Conservation (phyloP, 2,888 invertebrate genomes). For the Stenoptilia bipunctidactyla region DNA sequence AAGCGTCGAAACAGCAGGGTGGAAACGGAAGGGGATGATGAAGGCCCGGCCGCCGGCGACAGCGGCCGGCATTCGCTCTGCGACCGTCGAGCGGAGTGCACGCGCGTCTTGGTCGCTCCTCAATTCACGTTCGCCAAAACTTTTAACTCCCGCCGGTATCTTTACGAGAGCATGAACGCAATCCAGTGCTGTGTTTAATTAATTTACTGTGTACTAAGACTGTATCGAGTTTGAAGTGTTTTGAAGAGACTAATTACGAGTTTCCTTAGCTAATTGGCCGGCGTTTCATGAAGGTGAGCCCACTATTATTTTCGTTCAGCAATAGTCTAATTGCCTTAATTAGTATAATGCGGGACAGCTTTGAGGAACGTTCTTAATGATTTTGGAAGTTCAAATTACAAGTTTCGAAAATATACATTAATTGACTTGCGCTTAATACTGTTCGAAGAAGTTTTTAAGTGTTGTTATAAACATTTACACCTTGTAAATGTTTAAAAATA, state of each 20-base stretch:
- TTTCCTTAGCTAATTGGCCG: conserved; percentile 62
- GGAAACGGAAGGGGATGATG: conserved; percentile 45
- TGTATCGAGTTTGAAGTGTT: conserved; percentile 40
- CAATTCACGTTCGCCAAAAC: conserved; percentile 54
- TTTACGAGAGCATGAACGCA: conserved; percentile 30
- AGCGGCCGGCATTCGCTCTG: conserved; percentile 47
- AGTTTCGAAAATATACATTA: too few species aligned
- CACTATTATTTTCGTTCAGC: conserved; percentile 70
- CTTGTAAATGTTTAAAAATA: too few species aligned
- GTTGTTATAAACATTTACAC: too few species aligned
- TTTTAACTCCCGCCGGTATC: conserved; percentile 31
- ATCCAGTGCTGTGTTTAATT: conserved; percentile 14
- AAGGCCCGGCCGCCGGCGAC: conserved; percentile 38
- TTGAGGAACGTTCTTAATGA: conserved; percentile 63
- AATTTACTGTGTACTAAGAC: conserved; percentile 36
- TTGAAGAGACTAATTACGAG: conserved; percentile 61
- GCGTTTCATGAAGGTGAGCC: conserved; percentile 70
- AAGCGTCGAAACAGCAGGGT: conserved; percentile 46
- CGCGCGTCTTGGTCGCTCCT: conserved; percentile 25
- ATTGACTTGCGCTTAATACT: too few species aligned
- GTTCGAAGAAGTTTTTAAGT: too few species aligned
- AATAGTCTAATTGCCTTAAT: conserved; percentile 71
- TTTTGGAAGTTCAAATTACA: conserved; percentile 13
- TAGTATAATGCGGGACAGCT: conserved; percentile 70
- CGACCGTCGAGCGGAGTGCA: conserved; percentile 34